A percentile compares a stretch with the other conserved stretches of the same genome.
These are phyloP conservation scores for Luscinia megarhynchos DNA, from an alignment of 2,797 vertebrate genomes.

Conservation along the genomic window DNA sequence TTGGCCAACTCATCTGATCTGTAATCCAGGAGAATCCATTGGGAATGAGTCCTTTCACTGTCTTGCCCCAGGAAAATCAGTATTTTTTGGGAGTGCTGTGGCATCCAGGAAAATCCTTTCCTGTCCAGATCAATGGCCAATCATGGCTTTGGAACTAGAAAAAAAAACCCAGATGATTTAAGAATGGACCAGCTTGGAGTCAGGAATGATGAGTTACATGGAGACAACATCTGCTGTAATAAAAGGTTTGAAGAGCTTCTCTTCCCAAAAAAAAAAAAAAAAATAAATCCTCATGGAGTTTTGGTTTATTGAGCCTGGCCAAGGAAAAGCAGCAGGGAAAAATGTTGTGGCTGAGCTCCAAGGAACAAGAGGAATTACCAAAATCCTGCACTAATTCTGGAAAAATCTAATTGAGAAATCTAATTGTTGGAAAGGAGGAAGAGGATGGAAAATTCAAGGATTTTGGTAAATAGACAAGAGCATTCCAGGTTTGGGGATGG, in stretches of 20 bases:
- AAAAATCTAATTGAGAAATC: background rate
- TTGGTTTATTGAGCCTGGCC: background rate
- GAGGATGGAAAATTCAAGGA: background rate
- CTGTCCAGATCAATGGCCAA: background rate
- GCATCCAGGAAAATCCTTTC: background rate
- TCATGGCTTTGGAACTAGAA: background rate
- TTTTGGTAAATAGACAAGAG: background rate
- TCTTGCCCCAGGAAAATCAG: background rate
- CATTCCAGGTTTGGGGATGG: background rate
- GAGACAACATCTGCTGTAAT: background rate
- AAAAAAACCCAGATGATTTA: background rate
- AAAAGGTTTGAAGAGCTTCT: background rate
- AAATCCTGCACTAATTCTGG: background rate
- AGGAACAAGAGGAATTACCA: background rate
- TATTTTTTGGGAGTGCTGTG: background rate
- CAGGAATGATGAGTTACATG: background rate
- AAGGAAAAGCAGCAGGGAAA: background rate
- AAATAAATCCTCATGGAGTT: background rate
- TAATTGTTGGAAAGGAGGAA: background rate
- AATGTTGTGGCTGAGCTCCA: background rate
- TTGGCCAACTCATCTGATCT: background rate
- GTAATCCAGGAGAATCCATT: background rate
- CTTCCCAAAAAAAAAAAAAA: background rate
- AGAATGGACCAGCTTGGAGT: background rate
- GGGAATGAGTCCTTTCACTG: background rate